phyloP scores from a whole-genome alignment of 2,888 invertebrate genomes.

The Chymomyza fuscimana region DNA sequence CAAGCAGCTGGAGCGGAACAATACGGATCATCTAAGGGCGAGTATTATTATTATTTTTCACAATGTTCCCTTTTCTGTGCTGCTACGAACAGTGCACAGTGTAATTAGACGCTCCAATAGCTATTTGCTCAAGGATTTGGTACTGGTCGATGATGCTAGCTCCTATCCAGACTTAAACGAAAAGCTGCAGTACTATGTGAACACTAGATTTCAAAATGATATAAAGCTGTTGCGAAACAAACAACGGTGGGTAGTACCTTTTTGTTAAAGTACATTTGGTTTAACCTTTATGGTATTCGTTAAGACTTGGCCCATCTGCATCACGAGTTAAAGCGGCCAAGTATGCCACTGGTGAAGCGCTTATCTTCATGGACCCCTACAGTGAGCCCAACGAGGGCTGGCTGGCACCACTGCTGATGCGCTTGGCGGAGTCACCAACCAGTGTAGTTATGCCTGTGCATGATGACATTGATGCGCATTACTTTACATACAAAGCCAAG shows the following conservation, averaged over 20 bases:
- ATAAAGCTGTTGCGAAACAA: constrained; percentile 1
- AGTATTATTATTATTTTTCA: constrained; percentile 12
- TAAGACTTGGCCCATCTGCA: background rate
- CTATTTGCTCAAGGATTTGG: background rate
- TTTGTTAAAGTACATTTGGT: background rate
- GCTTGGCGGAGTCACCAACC: constrained; percentile 1
- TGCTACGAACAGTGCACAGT: constrained; percentile 1
- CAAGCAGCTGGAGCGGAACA: background rate
- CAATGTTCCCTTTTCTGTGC: constrained; percentile 8
- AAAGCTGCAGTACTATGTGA: constrained; percentile 7
- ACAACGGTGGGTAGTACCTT: background rate
- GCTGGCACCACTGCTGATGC: constrained; percentile 4
- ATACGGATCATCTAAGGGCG: background rate
- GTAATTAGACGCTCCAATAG: background rate
- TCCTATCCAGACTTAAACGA: background rate
- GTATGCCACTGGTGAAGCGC: constrained; percentile 4
- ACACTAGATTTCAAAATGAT: background rate
- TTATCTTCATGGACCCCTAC: constrained; percentile 14
- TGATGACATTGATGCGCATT: constrained; percentile 1
- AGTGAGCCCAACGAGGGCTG: constrained; percentile 13
- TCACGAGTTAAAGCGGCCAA: background rate
- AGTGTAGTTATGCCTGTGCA: constrained; percentile 7
- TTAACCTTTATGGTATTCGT: background rate
- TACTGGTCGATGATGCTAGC: constrained; percentile 13
- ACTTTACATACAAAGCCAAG: background rate